Conservation (phyloP, 2,113 vertebrate species). For the Silurus meridionalis region DNA sequence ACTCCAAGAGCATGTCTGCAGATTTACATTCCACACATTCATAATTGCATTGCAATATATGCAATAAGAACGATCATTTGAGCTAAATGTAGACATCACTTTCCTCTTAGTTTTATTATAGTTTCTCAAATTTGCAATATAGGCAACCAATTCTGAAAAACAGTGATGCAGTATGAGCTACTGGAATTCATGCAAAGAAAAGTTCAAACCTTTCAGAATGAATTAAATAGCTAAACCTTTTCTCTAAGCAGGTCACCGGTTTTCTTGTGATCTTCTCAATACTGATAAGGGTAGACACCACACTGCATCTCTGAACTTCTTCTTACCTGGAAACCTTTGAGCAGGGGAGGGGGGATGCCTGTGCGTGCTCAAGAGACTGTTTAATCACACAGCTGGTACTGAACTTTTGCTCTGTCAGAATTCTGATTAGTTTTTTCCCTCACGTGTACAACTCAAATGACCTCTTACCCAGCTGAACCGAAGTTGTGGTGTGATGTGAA, state of each 20-base stretch:
- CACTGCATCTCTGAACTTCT: conserved; percentile 23
- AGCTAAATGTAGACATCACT: too few relatives aligned
- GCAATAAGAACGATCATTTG: neutral
- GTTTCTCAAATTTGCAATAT: neutral
- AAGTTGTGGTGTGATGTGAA: conserved; percentile 9
- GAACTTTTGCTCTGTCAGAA: conserved; percentile 44
- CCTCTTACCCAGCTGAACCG: conserved; percentile 29
- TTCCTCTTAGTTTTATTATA: neutral
- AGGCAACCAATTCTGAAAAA: neutral
- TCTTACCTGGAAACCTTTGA: conserved; percentile 7
- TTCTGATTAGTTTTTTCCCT: conserved; percentile 43
- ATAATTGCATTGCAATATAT: neutral
- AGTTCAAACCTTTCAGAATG: too few relatives aligned
- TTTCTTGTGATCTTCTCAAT: neutral
- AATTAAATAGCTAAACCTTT: neutral
- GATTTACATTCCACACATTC: neutral
- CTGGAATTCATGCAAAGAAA: too few relatives aligned
- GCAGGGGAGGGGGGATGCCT: neutral
- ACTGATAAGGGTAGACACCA: neutral
- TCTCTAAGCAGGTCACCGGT: neutral
- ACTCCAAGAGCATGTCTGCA: neutral
- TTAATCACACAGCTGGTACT: conserved; percentile 21
- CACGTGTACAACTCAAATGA: conserved; percentile 23
- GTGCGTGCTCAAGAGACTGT: conserved; percentile 31
- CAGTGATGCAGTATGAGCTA: neutral